These are phyloP conservation scores for Gymnothorax reevesii DNA, from an alignment of 2,797 vertebrate genomes.

Conservation along the genomic window DNA sequence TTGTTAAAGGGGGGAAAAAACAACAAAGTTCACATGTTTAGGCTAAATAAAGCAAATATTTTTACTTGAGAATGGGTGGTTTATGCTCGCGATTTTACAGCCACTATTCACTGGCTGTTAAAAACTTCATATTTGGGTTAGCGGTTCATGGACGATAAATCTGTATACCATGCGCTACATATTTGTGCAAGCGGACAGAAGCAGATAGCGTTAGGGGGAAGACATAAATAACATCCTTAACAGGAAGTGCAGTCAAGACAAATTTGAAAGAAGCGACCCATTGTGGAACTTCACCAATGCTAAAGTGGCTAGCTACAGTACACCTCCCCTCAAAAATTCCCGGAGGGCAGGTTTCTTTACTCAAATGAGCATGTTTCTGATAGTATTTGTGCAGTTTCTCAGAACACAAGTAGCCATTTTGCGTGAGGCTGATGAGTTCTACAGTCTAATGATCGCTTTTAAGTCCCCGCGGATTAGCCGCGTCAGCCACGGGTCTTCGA, in stretches of 20 bases:
- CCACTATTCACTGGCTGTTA: neutral
- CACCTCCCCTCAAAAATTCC: neutral
- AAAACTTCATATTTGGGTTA: slow-evolving; percentile 10
- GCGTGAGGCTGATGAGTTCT: slow-evolving; percentile 39
- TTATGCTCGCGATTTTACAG: neutral
- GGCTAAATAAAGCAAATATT: slow-evolving; percentile 33
- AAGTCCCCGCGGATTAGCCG: slow-evolving; percentile 31
- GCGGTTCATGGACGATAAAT: slow-evolving; percentile 4
- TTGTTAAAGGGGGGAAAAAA: slow-evolving; percentile 5
- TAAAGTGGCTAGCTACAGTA: neutral
- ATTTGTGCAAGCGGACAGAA: neutral
- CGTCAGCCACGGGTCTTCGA: slow-evolving; percentile 33
- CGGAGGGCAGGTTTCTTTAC: neutral
- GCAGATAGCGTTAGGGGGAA: neutral
- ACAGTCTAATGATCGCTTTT: slow-evolving; percentile 31
- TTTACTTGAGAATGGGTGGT: slow-evolving; percentile 3
- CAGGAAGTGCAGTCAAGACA: slow-evolving; percentile 1
- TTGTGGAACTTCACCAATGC: neutral
- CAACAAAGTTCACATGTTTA: slow-evolving; percentile 12
- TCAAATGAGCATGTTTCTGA: neutral
- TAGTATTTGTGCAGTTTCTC: neutral
- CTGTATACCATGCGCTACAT: neutral
- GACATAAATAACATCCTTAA: slow-evolving; percentile 7
- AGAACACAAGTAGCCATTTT: slow-evolving; percentile 37
- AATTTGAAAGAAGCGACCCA: neutral